Conservation (phyloP, 2,797 vertebrate species). For the Brachyalestes nurse region DNA sequence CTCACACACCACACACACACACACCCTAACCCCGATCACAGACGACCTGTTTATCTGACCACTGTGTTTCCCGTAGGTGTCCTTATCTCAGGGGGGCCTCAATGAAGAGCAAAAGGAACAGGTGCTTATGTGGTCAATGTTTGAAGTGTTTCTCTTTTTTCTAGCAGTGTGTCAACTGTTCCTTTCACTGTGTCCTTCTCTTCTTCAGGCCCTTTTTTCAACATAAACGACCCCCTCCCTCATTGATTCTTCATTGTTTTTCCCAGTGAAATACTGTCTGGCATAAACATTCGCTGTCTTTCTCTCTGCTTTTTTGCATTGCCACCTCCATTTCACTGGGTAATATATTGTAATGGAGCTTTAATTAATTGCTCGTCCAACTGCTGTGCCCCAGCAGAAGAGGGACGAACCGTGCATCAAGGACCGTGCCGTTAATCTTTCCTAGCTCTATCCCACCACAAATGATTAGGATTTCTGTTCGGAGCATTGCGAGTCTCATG, state of each 20-base stretch:
- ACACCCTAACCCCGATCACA: slow-evolving; percentile 23
- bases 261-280: slow-evolving; percentile 55
- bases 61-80: not conserved
- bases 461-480: not conserved
- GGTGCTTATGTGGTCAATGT: not conserved
- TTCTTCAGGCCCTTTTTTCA: not conserved
- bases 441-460: not conserved
- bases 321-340: slow-evolving; percentile 51
- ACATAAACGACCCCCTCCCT: slow-evolving; percentile 32
- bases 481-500: not conserved
- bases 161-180: slow-evolving; percentile 1
- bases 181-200: slow-evolving; percentile 13
- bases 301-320: slow-evolving; percentile 45
- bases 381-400: slow-evolving; percentile 49
- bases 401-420: slow-evolving; percentile 41
- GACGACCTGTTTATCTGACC: slow-evolving; percentile 30
- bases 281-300: slow-evolving; percentile 49
- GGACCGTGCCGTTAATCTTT: not conserved
- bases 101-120: not conserved
- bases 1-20: not conserved
- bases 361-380: slow-evolving; percentile 64
- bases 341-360: slow-evolving; percentile 61
- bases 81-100: not conserved
- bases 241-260: slow-evolving; percentile 42
- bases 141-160: not conserved